Evolutionary conservation across 2,888 invertebrate species (phyloP).

Genomic region (Metopia argyrocephala): DNA sequence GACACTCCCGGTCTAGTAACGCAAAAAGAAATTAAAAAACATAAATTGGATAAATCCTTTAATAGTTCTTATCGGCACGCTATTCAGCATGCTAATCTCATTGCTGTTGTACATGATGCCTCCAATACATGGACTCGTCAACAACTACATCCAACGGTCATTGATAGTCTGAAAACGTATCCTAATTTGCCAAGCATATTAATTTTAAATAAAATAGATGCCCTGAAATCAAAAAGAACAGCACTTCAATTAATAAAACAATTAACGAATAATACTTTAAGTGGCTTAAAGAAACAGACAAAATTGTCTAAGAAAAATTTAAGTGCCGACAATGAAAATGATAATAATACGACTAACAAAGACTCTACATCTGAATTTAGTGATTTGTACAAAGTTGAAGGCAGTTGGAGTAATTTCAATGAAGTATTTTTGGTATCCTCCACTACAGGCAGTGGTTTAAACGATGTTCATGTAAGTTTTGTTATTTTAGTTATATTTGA

Average conservation of each 20-base stretch:
- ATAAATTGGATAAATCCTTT: conserved; percentile 81
- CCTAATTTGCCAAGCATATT: conserved; percentile 84
- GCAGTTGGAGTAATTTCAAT: conserved; percentile 88
- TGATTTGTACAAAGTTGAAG: conserved; percentile 64
- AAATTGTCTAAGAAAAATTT: conserved; percentile 63
- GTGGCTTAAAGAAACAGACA: conserved; percentile 69
- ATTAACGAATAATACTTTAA: conserved; percentile 83
- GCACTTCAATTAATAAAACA: conserved; percentile 85
- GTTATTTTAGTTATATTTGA: not conserved
- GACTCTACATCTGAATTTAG: conserved; percentile 9
- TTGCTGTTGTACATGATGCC: conserved; percentile 93
- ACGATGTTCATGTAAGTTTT: conserved; percentile 82
- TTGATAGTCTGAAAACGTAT: conserved; percentile 84
- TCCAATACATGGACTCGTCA: conserved; percentile 85
- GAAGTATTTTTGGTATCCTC: conserved; percentile 96
- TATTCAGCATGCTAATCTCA: conserved; percentile 85
- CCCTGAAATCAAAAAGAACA: conserved; percentile 84
- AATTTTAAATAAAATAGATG: conserved; percentile 93
- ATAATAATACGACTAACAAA: not conserved
- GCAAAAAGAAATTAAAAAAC: conserved; percentile 81
- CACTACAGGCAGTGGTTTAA: conserved; percentile 86
- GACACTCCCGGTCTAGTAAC: conserved; percentile 96
- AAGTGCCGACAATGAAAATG: not conserved
- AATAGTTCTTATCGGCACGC: conserved; percentile 80
- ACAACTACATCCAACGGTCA: conserved; percentile 84